These are phyloP conservation scores for Thecocarcelia acutangulata DNA, from an alignment of 2,888 invertebrate genomes.

Conservation along the genomic window DNA sequence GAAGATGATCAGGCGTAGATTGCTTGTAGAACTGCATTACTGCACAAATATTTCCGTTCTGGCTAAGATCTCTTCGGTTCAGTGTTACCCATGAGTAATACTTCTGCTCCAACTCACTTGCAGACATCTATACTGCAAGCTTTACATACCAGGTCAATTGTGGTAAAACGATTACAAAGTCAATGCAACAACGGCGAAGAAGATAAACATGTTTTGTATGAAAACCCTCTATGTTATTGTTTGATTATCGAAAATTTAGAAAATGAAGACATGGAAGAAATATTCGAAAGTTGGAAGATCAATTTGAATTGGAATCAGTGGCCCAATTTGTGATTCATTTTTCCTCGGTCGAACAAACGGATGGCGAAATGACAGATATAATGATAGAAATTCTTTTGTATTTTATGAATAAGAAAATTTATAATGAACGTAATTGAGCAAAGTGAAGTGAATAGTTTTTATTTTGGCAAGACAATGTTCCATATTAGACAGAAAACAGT, in stretches of 20 bases:
- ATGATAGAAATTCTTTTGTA: slow-evolving; percentile 76
- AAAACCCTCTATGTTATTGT: slow-evolving; percentile 80
- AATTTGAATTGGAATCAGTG: slow-evolving; percentile 80
- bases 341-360: slow-evolving; percentile 74
- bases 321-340: slow-evolving; percentile 79
- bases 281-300: slow-evolving; percentile 76
- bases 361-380: slow-evolving; percentile 77
- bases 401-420: slow-evolving; percentile 77
- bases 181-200: neutral
- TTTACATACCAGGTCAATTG: slow-evolving; percentile 74
- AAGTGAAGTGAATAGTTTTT: slow-evolving; percentile 73
- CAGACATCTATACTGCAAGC: slow-evolving; percentile 73
- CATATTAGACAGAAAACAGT: slow-evolving; percentile 78
- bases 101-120: slow-evolving; percentile 64
- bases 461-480: slow-evolving; percentile 77
- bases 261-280: slow-evolving; percentile 76
- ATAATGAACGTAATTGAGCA: slow-evolving; percentile 79
- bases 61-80: slow-evolving; percentile 75
- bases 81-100: slow-evolving; percentile 74
- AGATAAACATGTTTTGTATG: slow-evolving; percentile 68
- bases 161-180: slow-evolving; percentile 64
- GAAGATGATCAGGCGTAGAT: slow-evolving; percentile 70
- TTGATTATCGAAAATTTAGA: slow-evolving; percentile 75
- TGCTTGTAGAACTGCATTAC: slow-evolving; percentile 73
- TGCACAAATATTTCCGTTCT: slow-evolving; percentile 76